Evolutionary conservation across 2,113 vertebrate species (phyloP).

Genomic region (Antennarius striatus): DNA sequence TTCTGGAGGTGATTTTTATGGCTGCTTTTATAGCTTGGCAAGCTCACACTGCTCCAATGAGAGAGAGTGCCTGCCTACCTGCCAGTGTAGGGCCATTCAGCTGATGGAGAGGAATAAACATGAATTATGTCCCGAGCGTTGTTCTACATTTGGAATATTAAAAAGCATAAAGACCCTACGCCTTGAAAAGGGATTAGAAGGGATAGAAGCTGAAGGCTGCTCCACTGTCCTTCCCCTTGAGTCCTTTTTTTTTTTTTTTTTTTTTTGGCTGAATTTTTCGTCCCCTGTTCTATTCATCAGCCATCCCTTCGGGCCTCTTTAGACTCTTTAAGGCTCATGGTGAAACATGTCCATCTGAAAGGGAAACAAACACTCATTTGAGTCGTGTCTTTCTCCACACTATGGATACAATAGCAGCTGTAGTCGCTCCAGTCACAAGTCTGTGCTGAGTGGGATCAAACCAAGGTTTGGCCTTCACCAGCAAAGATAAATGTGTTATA

Average conservation of each 20-base stretch:
- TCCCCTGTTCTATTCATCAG: constrained; percentile 40
- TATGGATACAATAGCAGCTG: too few relatives aligned
- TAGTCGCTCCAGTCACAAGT: neutral
- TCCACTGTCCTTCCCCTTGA: constrained; percentile 20
- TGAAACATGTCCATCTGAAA: constrained; percentile 39
- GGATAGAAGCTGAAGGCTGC: neutral
- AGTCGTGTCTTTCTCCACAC: neutral
- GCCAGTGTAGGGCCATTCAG: constrained; percentile 53
- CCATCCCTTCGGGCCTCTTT: constrained; percentile 19
- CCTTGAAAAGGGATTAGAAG: constrained; percentile 44
- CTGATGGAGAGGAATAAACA: constrained; percentile 63
- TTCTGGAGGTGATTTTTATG: constrained; percentile 75
- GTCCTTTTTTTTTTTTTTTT: constrained; percentile 21
- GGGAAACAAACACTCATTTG: constrained; percentile 52
- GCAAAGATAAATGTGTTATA: neutral
- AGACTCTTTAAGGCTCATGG: constrained; percentile 14
- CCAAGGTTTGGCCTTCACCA: constrained; percentile 16
- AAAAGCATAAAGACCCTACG: constrained; percentile 13
- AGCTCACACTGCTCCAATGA: constrained; percentile 46
- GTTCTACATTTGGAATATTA: constrained; percentile 58
- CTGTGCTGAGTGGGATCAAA: constrained; percentile 1
- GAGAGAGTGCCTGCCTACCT: constrained; percentile 62
- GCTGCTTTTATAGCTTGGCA: constrained; percentile 71
- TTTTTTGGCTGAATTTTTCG: neutral
- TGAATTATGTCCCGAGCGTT: constrained; percentile 57